phyloP scores from a whole-genome alignment of 2,113 vertebrate genomes.

The Pterophyllum scalare region DNA sequence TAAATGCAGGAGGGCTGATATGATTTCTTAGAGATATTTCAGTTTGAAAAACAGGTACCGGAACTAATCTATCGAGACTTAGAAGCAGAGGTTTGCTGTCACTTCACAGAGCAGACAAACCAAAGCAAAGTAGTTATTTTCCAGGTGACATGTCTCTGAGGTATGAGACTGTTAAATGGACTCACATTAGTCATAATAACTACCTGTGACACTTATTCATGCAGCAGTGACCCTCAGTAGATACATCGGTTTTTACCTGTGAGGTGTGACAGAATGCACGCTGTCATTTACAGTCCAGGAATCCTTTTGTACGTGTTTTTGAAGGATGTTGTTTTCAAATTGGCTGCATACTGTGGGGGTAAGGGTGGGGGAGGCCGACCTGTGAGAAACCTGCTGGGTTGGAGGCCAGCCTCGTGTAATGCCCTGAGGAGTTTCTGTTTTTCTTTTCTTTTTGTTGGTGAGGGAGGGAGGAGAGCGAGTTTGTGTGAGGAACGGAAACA shows the following conservation, averaged over 20 bases:
- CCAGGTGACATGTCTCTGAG: not conserved
- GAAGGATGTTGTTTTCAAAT: not conserved
- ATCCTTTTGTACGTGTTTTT: not conserved
- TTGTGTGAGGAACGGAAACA: not conserved
- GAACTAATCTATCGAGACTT: too few species aligned
- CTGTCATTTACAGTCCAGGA: not conserved
- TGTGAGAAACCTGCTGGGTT: constrained; percentile 23
- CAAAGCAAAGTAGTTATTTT: not conserved
- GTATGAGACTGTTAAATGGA: not conserved
- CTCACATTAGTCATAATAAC: not conserved
- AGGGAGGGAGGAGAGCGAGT: not conserved
- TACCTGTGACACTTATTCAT: too few species aligned
- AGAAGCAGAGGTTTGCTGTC: not conserved
- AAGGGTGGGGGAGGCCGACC: not conserved
- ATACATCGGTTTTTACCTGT: not conserved
- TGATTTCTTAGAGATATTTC: not conserved
- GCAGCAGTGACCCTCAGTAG: not conserved
- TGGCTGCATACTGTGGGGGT: not conserved
- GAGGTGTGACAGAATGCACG: not conserved
- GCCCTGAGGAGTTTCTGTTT: constrained; percentile 28
- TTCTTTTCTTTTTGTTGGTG: not conserved
- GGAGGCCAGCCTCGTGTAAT: constrained; percentile 18
- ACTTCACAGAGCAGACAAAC: not conserved
- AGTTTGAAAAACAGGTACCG: too few species aligned
- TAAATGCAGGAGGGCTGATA: not conserved